Percentiles rank a stretch among this genome's conserved stretches.
Conservation (phyloP, 2,888 invertebrate genomes). For the Chloromyia formosa region DNA sequence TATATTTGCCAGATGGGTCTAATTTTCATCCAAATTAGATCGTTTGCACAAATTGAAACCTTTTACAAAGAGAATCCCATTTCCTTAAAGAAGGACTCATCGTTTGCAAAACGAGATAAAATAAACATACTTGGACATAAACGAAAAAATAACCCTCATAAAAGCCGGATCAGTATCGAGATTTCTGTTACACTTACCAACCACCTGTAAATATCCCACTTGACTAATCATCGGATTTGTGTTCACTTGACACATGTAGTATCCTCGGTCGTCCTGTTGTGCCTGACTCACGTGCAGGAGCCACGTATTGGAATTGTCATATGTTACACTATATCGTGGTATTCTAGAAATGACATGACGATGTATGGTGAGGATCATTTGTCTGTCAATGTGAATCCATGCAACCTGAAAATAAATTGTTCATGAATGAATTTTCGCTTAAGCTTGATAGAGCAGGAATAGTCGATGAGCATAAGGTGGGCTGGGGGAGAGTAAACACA, state of each 20-base stretch:
- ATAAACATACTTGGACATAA: no score
- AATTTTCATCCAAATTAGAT: no score
- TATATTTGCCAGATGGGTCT: neutral
- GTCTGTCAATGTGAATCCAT: slow-evolving; percentile 93
- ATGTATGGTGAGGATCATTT: slow-evolving; percentile 93
- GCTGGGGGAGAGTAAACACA: neutral
- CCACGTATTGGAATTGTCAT: slow-evolving; percentile 93
- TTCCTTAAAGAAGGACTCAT: neutral
- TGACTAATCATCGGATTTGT: slow-evolving; percentile 96
- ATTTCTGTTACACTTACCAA: slow-evolving; percentile 72
- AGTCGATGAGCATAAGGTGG: neutral
- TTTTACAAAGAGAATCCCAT: neutral
- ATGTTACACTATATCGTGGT: slow-evolving; percentile 89
- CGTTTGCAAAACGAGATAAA: neutral
- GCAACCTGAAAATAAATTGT: slow-evolving; percentile 74
- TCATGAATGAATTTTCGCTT: slow-evolving; percentile 19
- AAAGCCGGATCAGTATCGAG: no score
- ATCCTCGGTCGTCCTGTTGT: slow-evolving; percentile 90
- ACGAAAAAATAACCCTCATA: no score
- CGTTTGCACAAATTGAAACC: no score
- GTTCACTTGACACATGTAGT: slow-evolving; percentile 73
- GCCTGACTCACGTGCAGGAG: slow-evolving; percentile 89
- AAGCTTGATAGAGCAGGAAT: neutral
- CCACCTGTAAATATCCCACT: slow-evolving; percentile 91
- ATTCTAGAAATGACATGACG: slow-evolving; percentile 90